Conservation (phyloP, 2,888 invertebrate species). For the Pegoplata infirma region DNA sequence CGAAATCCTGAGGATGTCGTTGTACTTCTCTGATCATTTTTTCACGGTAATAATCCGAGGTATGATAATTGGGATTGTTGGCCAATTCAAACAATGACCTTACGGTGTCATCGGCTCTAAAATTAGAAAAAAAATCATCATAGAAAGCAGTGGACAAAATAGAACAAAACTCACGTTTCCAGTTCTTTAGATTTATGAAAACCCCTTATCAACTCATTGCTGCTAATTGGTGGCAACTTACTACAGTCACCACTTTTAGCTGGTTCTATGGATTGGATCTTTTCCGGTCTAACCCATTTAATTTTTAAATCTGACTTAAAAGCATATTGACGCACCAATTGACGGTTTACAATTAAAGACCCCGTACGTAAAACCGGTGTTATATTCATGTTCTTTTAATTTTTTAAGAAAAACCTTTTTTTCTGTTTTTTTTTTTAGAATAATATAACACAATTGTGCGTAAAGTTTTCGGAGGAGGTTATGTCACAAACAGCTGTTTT, state of each 20-base stretch:
- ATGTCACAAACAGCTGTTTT: slow-evolving; percentile 33
- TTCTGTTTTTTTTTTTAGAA: no score
- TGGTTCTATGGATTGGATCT: slow-evolving; percentile 82
- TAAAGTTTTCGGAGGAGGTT: slow-evolving; percentile 25
- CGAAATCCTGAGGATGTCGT: slow-evolving; percentile 84
- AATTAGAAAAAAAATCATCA: background rate
- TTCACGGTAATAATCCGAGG: slow-evolving; percentile 79
- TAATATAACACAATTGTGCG: background rate
- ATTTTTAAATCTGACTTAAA: slow-evolving; percentile 86
- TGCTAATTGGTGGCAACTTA: slow-evolving; percentile 80
- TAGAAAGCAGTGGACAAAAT: background rate
- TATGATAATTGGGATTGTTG: slow-evolving; percentile 82
- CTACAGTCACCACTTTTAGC: slow-evolving; percentile 86
- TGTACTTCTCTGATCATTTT: slow-evolving; percentile 82
- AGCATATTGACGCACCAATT: slow-evolving; percentile 76
- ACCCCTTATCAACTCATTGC: slow-evolving; percentile 79
- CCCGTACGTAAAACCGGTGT: slow-evolving; percentile 1
- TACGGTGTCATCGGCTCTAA: slow-evolving; percentile 85
- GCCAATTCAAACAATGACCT: slow-evolving; percentile 85
- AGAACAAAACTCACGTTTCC: slow-evolving; percentile 80
- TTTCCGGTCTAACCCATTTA: slow-evolving; percentile 87
- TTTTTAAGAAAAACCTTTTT: background rate
- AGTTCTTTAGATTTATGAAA: slow-evolving; percentile 84
- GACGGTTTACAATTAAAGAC: slow-evolving; percentile 55
- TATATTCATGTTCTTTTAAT: slow-evolving; percentile 42